A percentile compares a stretch with the other conserved stretches of the same genome.
Conservation (phyloP, 2,888 invertebrate genomes). For the Carabus problematicus region DNA sequence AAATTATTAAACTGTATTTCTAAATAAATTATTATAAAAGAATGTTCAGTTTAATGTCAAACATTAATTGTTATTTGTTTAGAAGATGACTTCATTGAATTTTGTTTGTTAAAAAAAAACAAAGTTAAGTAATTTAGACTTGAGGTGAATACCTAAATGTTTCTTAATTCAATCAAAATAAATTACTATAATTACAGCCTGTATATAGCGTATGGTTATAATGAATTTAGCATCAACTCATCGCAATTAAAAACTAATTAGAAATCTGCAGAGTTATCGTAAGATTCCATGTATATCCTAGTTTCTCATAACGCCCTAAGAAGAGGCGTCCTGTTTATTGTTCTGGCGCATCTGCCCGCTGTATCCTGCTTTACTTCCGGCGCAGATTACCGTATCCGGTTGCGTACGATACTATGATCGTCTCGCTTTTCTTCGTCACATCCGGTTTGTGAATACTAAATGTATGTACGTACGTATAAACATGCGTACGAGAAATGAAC, state of each 20-base stretch:
- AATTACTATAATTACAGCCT: not conserved
- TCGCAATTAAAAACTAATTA: slow-evolving; percentile 2
- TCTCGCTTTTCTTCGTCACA: slow-evolving; percentile 1
- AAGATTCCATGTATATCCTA: too few species aligned
- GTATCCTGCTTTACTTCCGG: slow-evolving; percentile 1
- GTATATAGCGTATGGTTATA: not conserved
- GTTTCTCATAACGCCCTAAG: not conserved
- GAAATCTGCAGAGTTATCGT: not conserved
- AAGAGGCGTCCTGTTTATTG: slow-evolving; percentile 16
- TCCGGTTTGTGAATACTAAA: slow-evolving; percentile 10
- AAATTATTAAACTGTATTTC: too few species aligned
- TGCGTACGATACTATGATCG: slow-evolving; percentile 11
- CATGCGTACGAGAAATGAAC: not conserved
- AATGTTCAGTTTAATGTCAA: too few species aligned
- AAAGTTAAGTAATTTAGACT: too few species aligned
- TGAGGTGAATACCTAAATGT: too few species aligned
- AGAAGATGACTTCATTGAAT: too few species aligned
- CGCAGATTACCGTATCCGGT: slow-evolving; percentile 24
- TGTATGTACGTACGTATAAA: too few species aligned
- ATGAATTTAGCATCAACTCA: not conserved
- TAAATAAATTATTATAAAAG: too few species aligned
- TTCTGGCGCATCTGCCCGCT: not conserved
- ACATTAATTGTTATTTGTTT: too few species aligned
- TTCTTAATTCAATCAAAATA: not conserved
- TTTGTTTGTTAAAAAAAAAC: too few species aligned